phyloP scores from a whole-genome alignment of 2,113 vertebrate species.

The Zingel zingel region DNA sequence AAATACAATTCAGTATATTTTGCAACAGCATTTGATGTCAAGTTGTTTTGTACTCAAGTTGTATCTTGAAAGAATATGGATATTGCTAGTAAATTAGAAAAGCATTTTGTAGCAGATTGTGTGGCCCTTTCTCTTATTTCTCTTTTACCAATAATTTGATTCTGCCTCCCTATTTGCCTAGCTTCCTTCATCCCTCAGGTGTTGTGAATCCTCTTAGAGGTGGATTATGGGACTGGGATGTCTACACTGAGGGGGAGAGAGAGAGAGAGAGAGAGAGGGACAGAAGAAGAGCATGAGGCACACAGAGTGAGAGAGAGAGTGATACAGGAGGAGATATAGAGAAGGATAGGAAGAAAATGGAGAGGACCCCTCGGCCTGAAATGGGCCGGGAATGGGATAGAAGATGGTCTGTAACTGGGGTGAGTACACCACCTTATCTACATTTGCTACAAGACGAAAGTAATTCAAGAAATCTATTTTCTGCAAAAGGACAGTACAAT shows the following conservation, averaged over 20 bases:
- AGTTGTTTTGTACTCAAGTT: neutral
- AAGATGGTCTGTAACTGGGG: slow-evolving; percentile 54
- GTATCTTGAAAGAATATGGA: neutral
- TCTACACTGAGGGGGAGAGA: slow-evolving; percentile 52
- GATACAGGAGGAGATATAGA: neutral
- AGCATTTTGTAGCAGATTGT: neutral
- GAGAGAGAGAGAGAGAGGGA: slow-evolving; percentile 25
- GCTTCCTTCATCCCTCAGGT: slow-evolving; percentile 37
- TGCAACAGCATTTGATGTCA: neutral
- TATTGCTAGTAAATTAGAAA: neutral
- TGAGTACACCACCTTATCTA: slow-evolving; percentile 42
- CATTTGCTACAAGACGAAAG: neutral
- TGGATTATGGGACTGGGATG: slow-evolving; percentile 83
- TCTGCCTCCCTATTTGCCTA: slow-evolving; percentile 4
- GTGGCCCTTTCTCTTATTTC: neutral
- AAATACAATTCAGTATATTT: neutral
- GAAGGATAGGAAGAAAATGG: slow-evolving; percentile 57
- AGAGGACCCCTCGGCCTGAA: slow-evolving; percentile 45
- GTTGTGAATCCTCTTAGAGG: slow-evolving; percentile 82
- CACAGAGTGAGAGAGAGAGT: slow-evolving; percentile 32
- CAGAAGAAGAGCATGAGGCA: slow-evolving; percentile 24
- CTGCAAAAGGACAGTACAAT: neutral
- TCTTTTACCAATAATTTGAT: slow-evolving; percentile 24
- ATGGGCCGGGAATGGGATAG: slow-evolving; percentile 48
- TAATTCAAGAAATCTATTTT: neutral